Conservation (phyloP, 2,797 vertebrate species). For the Dermochelys coriacea region DNA sequence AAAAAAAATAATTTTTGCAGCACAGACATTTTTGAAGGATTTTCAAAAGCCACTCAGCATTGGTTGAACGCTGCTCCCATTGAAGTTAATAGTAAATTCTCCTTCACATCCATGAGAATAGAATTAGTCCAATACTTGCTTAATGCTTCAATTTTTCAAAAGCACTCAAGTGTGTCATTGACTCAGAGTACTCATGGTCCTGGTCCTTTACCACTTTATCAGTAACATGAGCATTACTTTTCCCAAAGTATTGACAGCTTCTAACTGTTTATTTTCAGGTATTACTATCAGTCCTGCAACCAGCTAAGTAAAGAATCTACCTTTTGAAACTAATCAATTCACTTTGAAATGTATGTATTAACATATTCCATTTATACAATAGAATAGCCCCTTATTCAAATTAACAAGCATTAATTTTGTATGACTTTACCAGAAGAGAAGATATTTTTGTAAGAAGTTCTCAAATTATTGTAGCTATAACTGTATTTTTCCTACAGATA, state of each 20-base stretch:
- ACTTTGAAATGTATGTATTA: neutral
- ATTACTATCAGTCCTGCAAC: neutral
- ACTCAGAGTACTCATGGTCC: neutral
- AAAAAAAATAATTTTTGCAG: neutral
- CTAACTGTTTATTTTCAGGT: neutral
- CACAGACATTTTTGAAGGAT: neutral
- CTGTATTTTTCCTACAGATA: neutral
- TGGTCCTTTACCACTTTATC: neutral
- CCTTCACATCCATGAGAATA: neutral
- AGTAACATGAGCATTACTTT: rapidly evolving
- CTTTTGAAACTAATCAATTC: neutral
- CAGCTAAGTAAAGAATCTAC: neutral
- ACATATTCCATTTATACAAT: neutral
- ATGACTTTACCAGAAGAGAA: neutral
- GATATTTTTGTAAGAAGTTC: neutral
- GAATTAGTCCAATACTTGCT: neutral
- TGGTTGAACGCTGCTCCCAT: neutral
- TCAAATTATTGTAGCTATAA: neutral
- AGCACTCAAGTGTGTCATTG: neutral
- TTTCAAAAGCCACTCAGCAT: neutral
- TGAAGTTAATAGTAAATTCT: neutral
- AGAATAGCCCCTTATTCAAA: neutral
- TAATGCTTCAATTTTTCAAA: neutral
- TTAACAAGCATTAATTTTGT: neutral
- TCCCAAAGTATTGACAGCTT: neutral